These are phyloP conservation scores for Parazoanthus swiftii DNA, from an alignment of 92 coral and sea anemone genomes.

Conservation along the genomic window DNA sequence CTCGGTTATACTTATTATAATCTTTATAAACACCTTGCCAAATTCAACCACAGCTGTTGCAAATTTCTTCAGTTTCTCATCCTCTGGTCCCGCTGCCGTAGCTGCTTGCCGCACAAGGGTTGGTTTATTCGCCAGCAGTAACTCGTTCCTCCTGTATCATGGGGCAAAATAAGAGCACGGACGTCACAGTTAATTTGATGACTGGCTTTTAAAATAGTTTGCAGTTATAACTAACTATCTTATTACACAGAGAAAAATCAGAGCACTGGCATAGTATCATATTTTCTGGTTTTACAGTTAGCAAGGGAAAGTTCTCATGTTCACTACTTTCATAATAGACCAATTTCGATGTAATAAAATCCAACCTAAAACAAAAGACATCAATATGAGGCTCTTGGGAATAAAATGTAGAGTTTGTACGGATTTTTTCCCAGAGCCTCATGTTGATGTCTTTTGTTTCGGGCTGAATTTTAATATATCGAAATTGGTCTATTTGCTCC, in stretches of 20 bases:
- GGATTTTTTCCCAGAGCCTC: too few relatives aligned
- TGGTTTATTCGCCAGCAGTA: constrained; percentile 79
- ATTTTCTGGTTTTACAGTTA: neutral
- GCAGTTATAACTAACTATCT: constrained; percentile 53
- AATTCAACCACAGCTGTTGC: constrained; percentile 96
- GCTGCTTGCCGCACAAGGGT: constrained; percentile 72
- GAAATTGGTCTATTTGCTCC: too few relatives aligned
- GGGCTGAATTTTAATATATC: too few relatives aligned
- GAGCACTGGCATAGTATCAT: neutral
- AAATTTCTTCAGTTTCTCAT: constrained; percentile 83
- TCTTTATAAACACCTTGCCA: constrained; percentile 69
- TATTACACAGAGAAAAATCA: constrained; percentile 5
- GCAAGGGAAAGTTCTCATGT: neutral
- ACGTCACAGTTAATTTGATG: neutral
- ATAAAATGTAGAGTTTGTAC: too few relatives aligned
- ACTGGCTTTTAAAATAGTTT: neutral
- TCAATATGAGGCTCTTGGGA: too few relatives aligned
- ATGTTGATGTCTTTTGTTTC: too few relatives aligned
- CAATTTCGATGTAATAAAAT: too few relatives aligned
- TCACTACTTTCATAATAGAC: too few relatives aligned
- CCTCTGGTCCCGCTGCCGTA: constrained; percentile 79
- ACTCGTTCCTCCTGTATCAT: constrained; percentile 78
- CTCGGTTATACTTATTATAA: too few relatives aligned
- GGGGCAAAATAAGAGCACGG: neutral
- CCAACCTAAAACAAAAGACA: too few relatives aligned